Evolutionary conservation across 2,888 invertebrate species (phyloP).

Genomic region (Tuta absoluta): DNA sequence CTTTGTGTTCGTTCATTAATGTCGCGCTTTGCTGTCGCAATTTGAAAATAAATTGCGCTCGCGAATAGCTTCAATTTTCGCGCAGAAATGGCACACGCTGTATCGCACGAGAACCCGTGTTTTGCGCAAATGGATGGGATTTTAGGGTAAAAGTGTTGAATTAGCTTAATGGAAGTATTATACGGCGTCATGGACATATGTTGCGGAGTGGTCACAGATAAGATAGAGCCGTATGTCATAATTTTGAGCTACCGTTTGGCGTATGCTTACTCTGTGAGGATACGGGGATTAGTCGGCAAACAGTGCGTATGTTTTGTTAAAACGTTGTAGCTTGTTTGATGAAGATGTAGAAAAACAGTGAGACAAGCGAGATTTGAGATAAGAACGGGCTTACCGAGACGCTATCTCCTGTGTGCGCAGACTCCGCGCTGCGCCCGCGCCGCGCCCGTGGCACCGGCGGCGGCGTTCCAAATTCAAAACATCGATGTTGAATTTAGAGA

Average conservation of each 20-base stretch:
- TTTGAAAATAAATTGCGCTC: slow-evolving; percentile 34
- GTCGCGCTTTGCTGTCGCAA: slow-evolving; percentile 41
- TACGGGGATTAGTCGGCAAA: slow-evolving; percentile 72
- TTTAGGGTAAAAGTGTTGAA: slow-evolving; percentile 73
- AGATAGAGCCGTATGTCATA: slow-evolving; percentile 80
- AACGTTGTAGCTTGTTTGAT: slow-evolving; percentile 61
- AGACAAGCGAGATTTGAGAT: slow-evolving; percentile 66
- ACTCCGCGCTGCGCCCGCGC: slow-evolving; percentile 19
- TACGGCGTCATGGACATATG: slow-evolving; percentile 71
- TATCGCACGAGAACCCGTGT: slow-evolving; percentile 41
- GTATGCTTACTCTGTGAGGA: slow-evolving; percentile 67
- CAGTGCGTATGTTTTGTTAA: slow-evolving; percentile 62
- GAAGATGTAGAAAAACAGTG: slow-evolving; percentile 66
- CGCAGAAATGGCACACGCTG: slow-evolving; percentile 60
- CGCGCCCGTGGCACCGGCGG: slow-evolving; percentile 32
- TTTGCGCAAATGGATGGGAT: slow-evolving; percentile 56
- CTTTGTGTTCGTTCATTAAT: slow-evolving; percentile 51
- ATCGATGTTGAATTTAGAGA: neutral
- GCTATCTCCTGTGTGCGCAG: slow-evolving; percentile 40
- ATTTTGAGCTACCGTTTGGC: slow-evolving; percentile 76
- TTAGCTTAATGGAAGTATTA: slow-evolving; percentile 71
- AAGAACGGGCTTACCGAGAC: slow-evolving; percentile 48
- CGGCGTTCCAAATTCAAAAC: slow-evolving; percentile 31
- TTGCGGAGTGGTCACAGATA: slow-evolving; percentile 75
- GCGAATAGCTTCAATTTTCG: slow-evolving; percentile 32